Evolutionary conservation across 2,797 vertebrate species (phyloP), one percentile per base, ranked within the genome.

Genomic region (Aplochiton taeniatus): DNA sequence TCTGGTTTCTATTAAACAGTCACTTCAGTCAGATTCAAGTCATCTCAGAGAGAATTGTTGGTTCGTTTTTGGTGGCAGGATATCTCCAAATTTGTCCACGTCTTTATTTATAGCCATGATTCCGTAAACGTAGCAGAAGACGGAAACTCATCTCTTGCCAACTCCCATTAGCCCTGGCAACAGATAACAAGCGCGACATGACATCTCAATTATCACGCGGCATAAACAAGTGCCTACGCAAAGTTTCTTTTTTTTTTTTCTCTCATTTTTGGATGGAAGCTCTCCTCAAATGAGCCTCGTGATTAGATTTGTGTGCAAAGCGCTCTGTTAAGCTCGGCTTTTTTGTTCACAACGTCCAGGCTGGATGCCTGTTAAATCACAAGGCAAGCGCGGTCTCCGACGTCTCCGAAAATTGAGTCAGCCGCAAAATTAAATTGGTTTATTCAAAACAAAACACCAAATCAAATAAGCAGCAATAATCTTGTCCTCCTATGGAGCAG

Each of bases 191-290:
- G 82, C 64, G 8, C 70, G 52, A 79, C 81, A 77, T 59, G 79
- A 83, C 79, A 82, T 76, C 72, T 73, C 70, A 73, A 74, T 82
- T 83, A 78, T 76, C 76, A 77, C 78, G 78, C 71, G 53, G 72
- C 68, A 75, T 69, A 76, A 87, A 88, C 79, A 73, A 58, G 51
- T 11, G 67, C 50, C 68, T 70, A 64, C 45, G 69, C 50, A 11
- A 19, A 11, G 18, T 19, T 5, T 11, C 9, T 0, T 17, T 0
- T 18, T 53, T 9, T 18, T 18, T 9, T 18, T 18, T 18, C 4
- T 18, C 11, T 72, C 58, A 65, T 45, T 61, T 73, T 85, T 83
- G 68, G 52, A 31, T 57, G 58, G 60, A 58, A 76, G 55, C 54
- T 59, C 14, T 79, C 66, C 76, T 6, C 70, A 77, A 83, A 87